Conservation (phyloP, 2,797 vertebrate species). For the Chaenodraco wilsoni region DNA sequence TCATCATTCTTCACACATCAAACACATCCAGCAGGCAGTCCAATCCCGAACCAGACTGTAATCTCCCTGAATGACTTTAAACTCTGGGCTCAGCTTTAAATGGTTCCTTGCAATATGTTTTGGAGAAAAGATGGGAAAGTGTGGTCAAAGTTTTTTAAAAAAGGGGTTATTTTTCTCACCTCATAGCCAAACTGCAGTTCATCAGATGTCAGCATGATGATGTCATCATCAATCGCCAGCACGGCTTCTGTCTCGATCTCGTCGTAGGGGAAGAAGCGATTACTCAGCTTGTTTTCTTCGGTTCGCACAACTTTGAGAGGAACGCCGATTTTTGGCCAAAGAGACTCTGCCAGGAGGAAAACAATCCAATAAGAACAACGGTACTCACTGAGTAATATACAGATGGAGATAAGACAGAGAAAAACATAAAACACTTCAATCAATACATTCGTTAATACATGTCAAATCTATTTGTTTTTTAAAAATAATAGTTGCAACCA, state of each 20-base stretch:
- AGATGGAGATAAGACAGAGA: not conserved
- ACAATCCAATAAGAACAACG: not conserved
- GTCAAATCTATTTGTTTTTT: too few relatives aligned
- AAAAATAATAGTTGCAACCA: not conserved
- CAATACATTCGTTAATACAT: too few relatives aligned
- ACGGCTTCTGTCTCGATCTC: slow-evolving; percentile 98
- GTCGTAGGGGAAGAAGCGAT: slow-evolving; percentile 97
- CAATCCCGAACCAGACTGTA: slow-evolving; percentile 61
- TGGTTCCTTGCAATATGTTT: slow-evolving; percentile 44
- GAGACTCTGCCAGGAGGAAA: slow-evolving; percentile 83
- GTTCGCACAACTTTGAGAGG: slow-evolving; percentile 96
- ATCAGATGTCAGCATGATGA: slow-evolving; percentile 98
- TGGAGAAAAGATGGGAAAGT: slow-evolving; percentile 16
- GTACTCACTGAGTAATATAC: not conserved
- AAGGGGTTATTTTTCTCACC: slow-evolving; percentile 78
- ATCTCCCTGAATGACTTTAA: slow-evolving; percentile 67
- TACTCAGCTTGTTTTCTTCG: slow-evolving; percentile 97
- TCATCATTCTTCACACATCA: slow-evolving; percentile 80
- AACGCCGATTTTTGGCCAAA: slow-evolving; percentile 96
- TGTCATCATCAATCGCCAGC: slow-evolving; percentile 97
- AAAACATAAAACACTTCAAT: not conserved
- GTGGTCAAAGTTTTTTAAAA: slow-evolving; percentile 6
- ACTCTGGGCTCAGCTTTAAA: slow-evolving; percentile 69
- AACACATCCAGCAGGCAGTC: slow-evolving; percentile 63
- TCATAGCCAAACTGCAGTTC: slow-evolving; percentile 99